Evolutionary conservation across 2,888 invertebrate species (phyloP), one percentile per base, ranked within the genome.

Genomic region (Dynastes hyllus): DNA sequence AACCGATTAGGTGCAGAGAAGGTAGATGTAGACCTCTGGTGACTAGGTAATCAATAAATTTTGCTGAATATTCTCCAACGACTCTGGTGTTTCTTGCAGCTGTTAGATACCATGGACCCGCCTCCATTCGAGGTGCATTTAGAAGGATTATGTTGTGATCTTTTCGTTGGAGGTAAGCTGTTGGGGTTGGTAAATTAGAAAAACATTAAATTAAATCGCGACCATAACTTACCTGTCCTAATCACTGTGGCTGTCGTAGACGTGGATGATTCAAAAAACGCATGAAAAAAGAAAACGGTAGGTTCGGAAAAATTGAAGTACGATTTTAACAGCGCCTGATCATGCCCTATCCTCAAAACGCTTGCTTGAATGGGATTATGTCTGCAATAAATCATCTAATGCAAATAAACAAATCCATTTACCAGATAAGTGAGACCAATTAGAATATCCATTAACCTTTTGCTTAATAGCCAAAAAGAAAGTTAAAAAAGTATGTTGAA

Each of bases 91-190:
- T 93, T 82, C 91, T 90, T 0, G 89, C 87, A 0, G 90, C 90
- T 0, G 91, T 91, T 83, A 91, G 88, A 87, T 93, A 93, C 92
- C 93, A 93, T 0, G 93, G 93, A 0, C 92, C 92, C 0, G 92
- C 92, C 81, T 92, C 92, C 65, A 93, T 86, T 6, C 90, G 87
- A 1, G 88, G 90, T 8, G 93, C 92, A 84, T 92, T 91, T 75
- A 93, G 88, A 84, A 92, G 89, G 53, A 93, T 91, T 2, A 93
- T 87, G 84, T 93, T 93, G 50, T 90, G 89, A 82, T 92, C 91
- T 0, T 92, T 92, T n/a, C 92, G 88, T 81, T 91, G 89, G 81
- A 91, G 88, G 86, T 91, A 92, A 2, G 92, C 93, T 93, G 53
- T 55, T 53, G 8, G 53, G 32, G 27, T n/a, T 27, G 73, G 11